These are phyloP conservation scores for Drosophila macrothrix DNA, from an alignment of 2,888 invertebrate species.

Conservation along the genomic window DNA sequence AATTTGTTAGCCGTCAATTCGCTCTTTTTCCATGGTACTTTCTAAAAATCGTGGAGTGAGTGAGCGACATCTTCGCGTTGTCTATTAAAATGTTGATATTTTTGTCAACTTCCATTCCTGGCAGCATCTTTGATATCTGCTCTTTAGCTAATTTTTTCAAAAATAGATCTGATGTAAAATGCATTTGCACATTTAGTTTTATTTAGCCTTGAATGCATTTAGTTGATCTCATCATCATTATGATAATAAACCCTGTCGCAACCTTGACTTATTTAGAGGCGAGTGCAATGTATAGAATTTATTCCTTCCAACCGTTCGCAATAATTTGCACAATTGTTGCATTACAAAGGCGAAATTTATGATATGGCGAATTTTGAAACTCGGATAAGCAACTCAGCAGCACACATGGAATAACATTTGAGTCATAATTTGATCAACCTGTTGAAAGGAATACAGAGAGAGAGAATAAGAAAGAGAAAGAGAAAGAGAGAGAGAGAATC, in stretches of 20 bases:
- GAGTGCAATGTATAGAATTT: constrained; percentile 23
- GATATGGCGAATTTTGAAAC: constrained; percentile 19
- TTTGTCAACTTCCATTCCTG: background rate
- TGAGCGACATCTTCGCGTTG: background rate
- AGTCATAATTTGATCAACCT: constrained; percentile 66
- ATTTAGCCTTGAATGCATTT: constrained; percentile 26
- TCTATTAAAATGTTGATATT: background rate
- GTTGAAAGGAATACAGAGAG: constrained; percentile 33
- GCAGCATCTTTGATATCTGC: background rate
- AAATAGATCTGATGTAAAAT: background rate
- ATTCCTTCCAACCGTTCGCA: constrained; percentile 43
- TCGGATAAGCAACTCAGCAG: constrained; percentile 11
- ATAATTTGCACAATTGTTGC: constrained; percentile 44
- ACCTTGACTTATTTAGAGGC: constrained; percentile 31
- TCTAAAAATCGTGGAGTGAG: background rate
- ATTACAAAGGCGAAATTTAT: constrained; percentile 61
- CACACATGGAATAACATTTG: constrained; percentile 53
- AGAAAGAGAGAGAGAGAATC: background rate
- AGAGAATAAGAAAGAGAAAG: background rate
- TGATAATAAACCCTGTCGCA: constrained; percentile 31
- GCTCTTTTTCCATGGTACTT: constrained; percentile 26
- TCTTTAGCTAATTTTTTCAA: background rate
- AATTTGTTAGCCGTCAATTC: constrained; percentile 67
- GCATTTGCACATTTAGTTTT: background rate
- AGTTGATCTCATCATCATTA: constrained; percentile 34